Base-by-base conservation (phyloP, 2,888 invertebrate genomes). In the Pimpla rufipes region DNA sequence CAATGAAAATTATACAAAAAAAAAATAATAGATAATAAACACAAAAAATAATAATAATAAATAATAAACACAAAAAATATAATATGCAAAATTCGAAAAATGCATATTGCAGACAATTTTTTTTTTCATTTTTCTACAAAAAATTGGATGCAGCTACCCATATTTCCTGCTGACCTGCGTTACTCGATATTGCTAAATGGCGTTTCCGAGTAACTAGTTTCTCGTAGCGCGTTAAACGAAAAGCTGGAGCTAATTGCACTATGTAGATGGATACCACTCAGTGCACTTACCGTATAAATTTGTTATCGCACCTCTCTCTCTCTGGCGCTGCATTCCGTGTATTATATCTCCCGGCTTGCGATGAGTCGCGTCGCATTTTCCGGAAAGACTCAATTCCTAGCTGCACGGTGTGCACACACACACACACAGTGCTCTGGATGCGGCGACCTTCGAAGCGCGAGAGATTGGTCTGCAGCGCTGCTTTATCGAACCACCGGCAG, bases 401-500 rank as follows among this genome's bases (percentile, higher is more conserved):
- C 52, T 42, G 50, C 45, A 3, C 18, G 52, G 42, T 71, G 57
- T n/a, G n/a, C n/a, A n/a, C n/a, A n/a, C n/a, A n/a, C n/a, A n/a
- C n/a, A n/a, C 23, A 23, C 37, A 35, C 11, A 71, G 79, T 55
- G 50, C 21, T 37, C 55, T 64, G 74, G 74, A 77, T 77, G 74
- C 23, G 47, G 59, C 83, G 89, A 89, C 90, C 90, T 90, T 90
- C 89, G 85, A 74, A 80, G 78, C 57, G 67, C 76, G 35, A 55
- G 81, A 87, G 84, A 85, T 88, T 86, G 86, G 87, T 85, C 87
- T 87, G 88, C 88, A 88, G 85, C 87, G 85, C 52, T 79, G 91
- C 91, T 90, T 87, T 91, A 92, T 92, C 90, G 92, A 92, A 91
- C 91, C 88, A 84, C 59, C 74, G 79, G 85, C 77, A 70, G 75